Conservation (phyloP, 1,140 invertebrate genomes). For the Maconellicoccus hirsutus region DNA sequence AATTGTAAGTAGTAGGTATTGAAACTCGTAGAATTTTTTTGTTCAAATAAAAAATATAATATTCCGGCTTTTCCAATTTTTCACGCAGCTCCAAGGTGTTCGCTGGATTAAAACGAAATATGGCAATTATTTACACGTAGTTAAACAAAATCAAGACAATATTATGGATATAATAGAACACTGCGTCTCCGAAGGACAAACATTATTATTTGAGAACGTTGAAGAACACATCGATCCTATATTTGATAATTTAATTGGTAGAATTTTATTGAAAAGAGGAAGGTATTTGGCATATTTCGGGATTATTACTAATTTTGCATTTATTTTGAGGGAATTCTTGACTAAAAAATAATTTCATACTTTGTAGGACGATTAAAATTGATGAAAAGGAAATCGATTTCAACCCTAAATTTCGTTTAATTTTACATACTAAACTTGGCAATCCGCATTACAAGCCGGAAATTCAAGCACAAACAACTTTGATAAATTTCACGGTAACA, state of each 20-base stretch:
- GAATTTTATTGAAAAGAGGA: slow-evolving; percentile 76
- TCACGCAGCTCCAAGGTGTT: slow-evolving; percentile 60
- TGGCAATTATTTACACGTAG: slow-evolving; percentile 54
- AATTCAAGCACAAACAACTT: slow-evolving; percentile 88
- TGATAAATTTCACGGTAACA: slow-evolving; percentile 93
- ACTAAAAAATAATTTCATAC: neutral
- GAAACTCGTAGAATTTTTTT: too few species aligned
- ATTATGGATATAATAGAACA: slow-evolving; percentile 77
- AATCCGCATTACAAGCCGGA: slow-evolving; percentile 95
- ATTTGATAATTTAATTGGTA: slow-evolving; percentile 74
- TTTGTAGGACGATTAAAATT: slow-evolving; percentile 55
- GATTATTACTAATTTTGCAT: too few species aligned
- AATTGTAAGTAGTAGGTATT: too few species aligned
- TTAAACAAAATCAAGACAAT: slow-evolving; percentile 65
- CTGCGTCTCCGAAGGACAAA: slow-evolving; percentile 58
- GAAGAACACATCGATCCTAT: slow-evolving; percentile 80
- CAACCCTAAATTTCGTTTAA: slow-evolving; percentile 67
- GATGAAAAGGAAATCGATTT: slow-evolving; percentile 88
- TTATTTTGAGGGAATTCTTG: too few species aligned
- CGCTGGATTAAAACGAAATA: slow-evolving; percentile 89
- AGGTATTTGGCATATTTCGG: slow-evolving; percentile 38
- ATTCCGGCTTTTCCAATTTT: slow-evolving; percentile 3
- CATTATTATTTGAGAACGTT: slow-evolving; percentile 77
- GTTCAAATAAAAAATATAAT: too few species aligned
- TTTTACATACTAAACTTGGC: slow-evolving; percentile 85